phyloP scores from a whole-genome alignment of 2,888 invertebrate species.

The Eustalomyia histrio region DNA sequence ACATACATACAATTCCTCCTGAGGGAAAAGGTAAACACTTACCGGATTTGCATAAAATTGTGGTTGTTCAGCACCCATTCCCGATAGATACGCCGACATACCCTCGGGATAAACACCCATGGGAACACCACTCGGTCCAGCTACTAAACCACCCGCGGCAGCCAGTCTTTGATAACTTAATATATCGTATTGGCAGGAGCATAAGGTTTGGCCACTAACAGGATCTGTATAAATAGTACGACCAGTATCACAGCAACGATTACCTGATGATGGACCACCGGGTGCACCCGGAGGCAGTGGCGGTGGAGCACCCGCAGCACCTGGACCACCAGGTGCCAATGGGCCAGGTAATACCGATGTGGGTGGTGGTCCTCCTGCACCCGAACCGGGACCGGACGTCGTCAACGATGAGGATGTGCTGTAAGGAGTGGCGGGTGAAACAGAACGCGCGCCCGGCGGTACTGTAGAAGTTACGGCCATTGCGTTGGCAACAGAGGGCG shows the following conservation, averaged over 20 bases:
- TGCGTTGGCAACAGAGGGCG: slow-evolving; percentile 73
- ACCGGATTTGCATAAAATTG: slow-evolving; percentile 92
- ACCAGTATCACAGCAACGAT: slow-evolving; percentile 93
- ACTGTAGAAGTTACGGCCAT: slow-evolving; percentile 81
- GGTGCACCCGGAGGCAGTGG: slow-evolving; percentile 78
- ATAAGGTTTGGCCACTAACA: slow-evolving; percentile 91
- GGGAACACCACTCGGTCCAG: slow-evolving; percentile 85
- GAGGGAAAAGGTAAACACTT: too few species aligned
- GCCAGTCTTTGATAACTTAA: slow-evolving; percentile 88
- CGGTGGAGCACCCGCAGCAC: slow-evolving; percentile 78
- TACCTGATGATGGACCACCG: slow-evolving; percentile 62
- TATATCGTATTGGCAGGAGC: slow-evolving; percentile 94
- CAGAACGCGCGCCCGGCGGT: slow-evolving; percentile 81
- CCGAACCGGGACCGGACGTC: slow-evolving; percentile 66
- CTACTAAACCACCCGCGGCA: slow-evolving; percentile 79
- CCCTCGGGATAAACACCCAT: slow-evolving; percentile 90
- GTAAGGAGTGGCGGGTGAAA: slow-evolving; percentile 80
- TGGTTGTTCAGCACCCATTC: slow-evolving; percentile 90
- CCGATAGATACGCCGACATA: slow-evolving; percentile 92
- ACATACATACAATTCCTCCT: too few species aligned
- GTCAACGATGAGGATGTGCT: slow-evolving; percentile 76
- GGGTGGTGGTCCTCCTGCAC: slow-evolving; percentile 63
- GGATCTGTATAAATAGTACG: slow-evolving; percentile 94
- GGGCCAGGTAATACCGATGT: slow-evolving; percentile 69
- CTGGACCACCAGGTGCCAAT: slow-evolving; percentile 70